Percentiles rank a stretch among this genome's conserved stretches.
Evolutionary conservation across 2,797 vertebrate genomes (phyloP).

Genomic region (Leptodactylus fallax): DNA sequence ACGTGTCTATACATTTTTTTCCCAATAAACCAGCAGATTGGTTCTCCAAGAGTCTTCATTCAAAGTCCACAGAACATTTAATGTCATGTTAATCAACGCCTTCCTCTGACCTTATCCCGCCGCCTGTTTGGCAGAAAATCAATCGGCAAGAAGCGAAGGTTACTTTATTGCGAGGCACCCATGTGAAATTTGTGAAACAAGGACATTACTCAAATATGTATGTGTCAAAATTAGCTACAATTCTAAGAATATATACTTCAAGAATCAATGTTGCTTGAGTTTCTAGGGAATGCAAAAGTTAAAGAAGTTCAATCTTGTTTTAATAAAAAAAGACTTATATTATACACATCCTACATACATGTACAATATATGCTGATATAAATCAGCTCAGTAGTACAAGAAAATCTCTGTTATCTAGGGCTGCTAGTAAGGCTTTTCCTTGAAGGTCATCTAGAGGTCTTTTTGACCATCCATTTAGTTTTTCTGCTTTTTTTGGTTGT

Average conservation of each 20-base stretch:
- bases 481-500: no score
- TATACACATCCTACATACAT: background rate
- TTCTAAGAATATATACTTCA: background rate
- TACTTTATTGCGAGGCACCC: slow-evolving; percentile 9
- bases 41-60: background rate
- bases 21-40: background rate
- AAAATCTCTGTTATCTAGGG: no score
- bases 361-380: no score
- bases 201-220: slow-evolving; percentile 38
- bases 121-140: slow-evolving; percentile 41
- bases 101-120: slow-evolving; percentile 26
- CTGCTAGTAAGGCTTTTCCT: no score
- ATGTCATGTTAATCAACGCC: slow-evolving; percentile 38
- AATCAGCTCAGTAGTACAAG: no score
- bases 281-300: background rate
- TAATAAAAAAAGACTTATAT: background rate
- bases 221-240: slow-evolving; percentile 11
- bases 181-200: slow-evolving; percentile 18
- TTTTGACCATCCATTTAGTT: no score
- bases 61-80: slow-evolving; percentile 21
- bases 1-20: no score
- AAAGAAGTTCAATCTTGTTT: background rate
- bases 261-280: background rate
- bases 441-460: no score
- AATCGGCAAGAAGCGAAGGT: slow-evolving; percentile 20